Base-by-base conservation (phyloP, 2,888 invertebrate genomes). In the Girardia tigrina region DNA sequence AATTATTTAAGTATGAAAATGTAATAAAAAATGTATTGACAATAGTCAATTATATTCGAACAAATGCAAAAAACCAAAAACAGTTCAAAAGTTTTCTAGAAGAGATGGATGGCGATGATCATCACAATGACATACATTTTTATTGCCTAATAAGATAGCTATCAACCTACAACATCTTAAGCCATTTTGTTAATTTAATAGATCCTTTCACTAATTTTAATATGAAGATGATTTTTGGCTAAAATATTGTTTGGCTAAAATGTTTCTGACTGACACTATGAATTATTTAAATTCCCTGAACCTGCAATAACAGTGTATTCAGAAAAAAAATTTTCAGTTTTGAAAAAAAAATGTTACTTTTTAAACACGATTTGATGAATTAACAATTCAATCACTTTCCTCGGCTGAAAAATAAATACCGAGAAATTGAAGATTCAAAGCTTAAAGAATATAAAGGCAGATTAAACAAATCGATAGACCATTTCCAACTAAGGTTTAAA, bases 131-230 rank as follows among this genome's bases (percentile, higher is more conserved):
- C 56, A 20, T 56, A 56, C 56, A 6, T 56, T 56, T 56, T 56
- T 36, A 56, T 56, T 56, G 8, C 8, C 56, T n/a, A 6, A 23
- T 56, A 16, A 56, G 56, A 56, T 56, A n/a, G 56, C 23, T 8
- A n/a, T 56, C 56, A n/a, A 56, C n/a, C n/a, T 56, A 56, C n/a
- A 56, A 56, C 23, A 23, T 56, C n/a, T 56, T 56, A 56, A 56
- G 56, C 56, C 56, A 23, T 16, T 56, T 56, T 23, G 56, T 56
- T 12, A 2, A 56, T 16, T 12, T n/a, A 56, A 56, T 56, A n/a
- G 56, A 56, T n/a, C n/a, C 56, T 56, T 6, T 56, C n/a, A 56
- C n/a, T 56, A 12, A 16, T 56, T 56, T 56, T n/a, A n/a, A 20
- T 56, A 12, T 8, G 36, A 12, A 56, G 4, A 56, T 23, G 56